Conservation (phyloP, 2,888 invertebrate species). For the Amitus sp. region DNA sequence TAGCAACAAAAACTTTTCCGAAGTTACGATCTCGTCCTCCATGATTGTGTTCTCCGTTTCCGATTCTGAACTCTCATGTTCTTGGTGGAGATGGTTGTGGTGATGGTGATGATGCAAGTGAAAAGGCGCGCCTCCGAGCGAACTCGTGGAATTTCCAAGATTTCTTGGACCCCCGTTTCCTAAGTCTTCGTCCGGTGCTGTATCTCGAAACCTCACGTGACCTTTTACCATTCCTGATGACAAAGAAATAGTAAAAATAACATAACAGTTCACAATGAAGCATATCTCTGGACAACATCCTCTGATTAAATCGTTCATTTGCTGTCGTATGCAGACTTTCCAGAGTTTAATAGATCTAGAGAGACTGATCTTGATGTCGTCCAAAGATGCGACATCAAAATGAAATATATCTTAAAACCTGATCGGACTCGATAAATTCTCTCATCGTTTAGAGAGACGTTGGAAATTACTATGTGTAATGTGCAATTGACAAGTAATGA, state of each 20-base stretch:
- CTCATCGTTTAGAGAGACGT: too few species aligned
- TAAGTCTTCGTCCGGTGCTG: slow-evolving; percentile 70
- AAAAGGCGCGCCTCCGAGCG: slow-evolving; percentile 27
- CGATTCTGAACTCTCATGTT: slow-evolving; percentile 90
- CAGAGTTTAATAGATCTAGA: too few species aligned
- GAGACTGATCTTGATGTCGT: too few species aligned
- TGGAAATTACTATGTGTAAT: too few species aligned
- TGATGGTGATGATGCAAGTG: slow-evolving; percentile 49
- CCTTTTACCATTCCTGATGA: slow-evolving; percentile 73
- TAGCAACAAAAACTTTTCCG: slow-evolving; percentile 91
- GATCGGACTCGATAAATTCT: too few species aligned
- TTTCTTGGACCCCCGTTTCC: slow-evolving; percentile 55
- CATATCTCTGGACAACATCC: too few species aligned
- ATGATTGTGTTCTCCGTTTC: slow-evolving; percentile 94
- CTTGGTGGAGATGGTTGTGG: slow-evolving; percentile 63
- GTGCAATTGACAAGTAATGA: too few species aligned
- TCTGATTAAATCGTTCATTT: too few species aligned
- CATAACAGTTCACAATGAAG: too few species aligned
- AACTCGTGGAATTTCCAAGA: slow-evolving; percentile 37
- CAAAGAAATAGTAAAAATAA: background rate
- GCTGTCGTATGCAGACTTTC: too few species aligned
- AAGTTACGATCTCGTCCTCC: slow-evolving; percentile 89
- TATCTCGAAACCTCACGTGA: slow-evolving; percentile 88
- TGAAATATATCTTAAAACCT: too few species aligned
- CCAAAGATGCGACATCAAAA: too few species aligned